A percentile compares a stretch with the other conserved stretches of the same genome.
Evolutionary conservation across 1,140 invertebrate genomes (phyloP).

Genomic region (Saxidomus purpurata): DNA sequence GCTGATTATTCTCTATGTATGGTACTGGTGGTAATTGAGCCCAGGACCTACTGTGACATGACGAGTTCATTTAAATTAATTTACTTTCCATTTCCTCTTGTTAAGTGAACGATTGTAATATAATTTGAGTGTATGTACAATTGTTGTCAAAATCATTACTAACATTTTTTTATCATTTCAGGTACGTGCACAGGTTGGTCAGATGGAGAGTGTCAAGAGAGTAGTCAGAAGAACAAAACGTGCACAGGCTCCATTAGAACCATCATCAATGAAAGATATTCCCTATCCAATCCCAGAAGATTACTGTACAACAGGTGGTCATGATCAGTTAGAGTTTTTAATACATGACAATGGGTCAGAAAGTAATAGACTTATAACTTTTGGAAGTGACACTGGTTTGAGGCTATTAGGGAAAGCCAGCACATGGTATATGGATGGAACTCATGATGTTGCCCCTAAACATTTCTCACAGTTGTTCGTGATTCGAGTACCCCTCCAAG

Average conservation of each 20-base stretch:
- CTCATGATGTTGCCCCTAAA: not conserved
- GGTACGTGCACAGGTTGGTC: not conserved
- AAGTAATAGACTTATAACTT: not conserved
- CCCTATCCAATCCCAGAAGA: constrained; percentile 17
- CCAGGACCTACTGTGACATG: no score
- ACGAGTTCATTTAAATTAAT: not conserved
- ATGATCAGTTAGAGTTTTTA: not conserved
- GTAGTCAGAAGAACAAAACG: no score
- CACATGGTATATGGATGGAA: constrained; percentile 48
- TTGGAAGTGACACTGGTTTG: not conserved
- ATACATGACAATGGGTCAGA: not conserved
- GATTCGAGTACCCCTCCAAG: not conserved
- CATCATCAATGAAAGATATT: not conserved
- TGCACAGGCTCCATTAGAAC: no score
- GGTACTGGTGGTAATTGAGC: no score
- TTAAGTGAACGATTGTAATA: not conserved
- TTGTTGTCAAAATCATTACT: not conserved
- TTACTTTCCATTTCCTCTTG: not conserved
- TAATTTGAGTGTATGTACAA: not conserved
- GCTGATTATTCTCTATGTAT: no score
- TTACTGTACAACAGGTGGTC: not conserved
- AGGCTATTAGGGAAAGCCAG: not conserved
- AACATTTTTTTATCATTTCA: not conserved
- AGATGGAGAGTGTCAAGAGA: not conserved
- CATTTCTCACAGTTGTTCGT: constrained; percentile 8